Evolutionary conservation across 2,797 vertebrate species (phyloP), one percentile per base, ranked within the genome.

Genomic region (Tangara arthus): DNA sequence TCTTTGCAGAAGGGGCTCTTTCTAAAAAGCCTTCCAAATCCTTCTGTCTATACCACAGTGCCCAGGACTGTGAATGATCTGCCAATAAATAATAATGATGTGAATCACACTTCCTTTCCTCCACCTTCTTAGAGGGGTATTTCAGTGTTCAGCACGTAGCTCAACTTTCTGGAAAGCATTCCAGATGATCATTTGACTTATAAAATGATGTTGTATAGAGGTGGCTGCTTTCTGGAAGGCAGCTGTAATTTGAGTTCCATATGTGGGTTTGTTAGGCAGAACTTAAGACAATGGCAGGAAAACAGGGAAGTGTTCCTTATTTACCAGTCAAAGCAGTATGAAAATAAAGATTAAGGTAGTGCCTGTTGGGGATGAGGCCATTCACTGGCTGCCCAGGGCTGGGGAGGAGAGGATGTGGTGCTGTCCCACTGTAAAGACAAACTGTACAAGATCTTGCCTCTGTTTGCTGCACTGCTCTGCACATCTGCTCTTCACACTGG

Each of bases 381-480:
- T 53, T 68, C 6, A 9, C 44, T 4, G 4, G 27, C n/a, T 59
- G 71, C 41, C 8, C 15, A 8, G 49, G 32, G 41, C 72, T 66
- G 68, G 70, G 32, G 39, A 49, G 15, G 46, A 71, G 37, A 16
- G 73, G 47, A 34, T 17, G 28, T 1, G 1, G 4, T 72, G 52
- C 50, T 1, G 50, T 35, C 42, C 55, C 0, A 0, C 32, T 3
- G 16, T 41, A 46, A 17, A 32, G 44, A 13, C 28, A 35, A 22
- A 0, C 12, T 42, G 3, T 20, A 7, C 3, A 7, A 59, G 20
- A 6, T 28, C 19, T 28, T 47, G n/a, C 44, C n/a, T 53, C 72
- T 49, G 70, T 66, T 50, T 2, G 17, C 44, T 65, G 1, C 0
- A 3, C 28, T 64, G 1, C 53, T 32, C 2, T 2, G 61, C 39